These are phyloP conservation scores for Maniola hyperantus DNA, from an alignment of 2,888 invertebrate genomes.

Conservation along the genomic window DNA sequence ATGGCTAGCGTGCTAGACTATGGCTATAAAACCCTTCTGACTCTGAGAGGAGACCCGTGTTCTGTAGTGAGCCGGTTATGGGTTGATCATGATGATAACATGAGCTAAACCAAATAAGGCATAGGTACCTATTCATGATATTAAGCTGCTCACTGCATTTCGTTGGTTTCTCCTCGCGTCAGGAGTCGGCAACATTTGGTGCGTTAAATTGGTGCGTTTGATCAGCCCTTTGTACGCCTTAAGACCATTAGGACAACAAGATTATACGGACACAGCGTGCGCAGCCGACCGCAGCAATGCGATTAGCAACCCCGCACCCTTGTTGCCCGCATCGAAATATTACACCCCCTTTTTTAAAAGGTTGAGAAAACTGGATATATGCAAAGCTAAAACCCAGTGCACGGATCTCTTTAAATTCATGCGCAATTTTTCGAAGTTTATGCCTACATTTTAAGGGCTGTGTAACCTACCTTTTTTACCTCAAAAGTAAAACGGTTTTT, in stretches of 20 bases:
- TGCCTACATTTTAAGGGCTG: no score
- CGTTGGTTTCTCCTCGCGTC: constrained; percentile 1
- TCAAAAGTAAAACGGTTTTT: no score
- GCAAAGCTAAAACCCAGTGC: no score
- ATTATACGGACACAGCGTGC: constrained; percentile 71
- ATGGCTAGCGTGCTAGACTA: no score
- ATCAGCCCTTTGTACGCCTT: constrained; percentile 75
- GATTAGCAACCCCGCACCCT: constrained; percentile 51
- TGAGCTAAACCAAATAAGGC: background rate
- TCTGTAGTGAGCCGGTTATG: no score
- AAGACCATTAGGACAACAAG: constrained; percentile 77
- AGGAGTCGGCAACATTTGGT: constrained; percentile 63
- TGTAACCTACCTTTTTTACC: no score
- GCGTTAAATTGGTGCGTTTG: constrained; percentile 74
- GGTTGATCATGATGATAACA: no score
- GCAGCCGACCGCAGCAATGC: constrained; percentile 67
- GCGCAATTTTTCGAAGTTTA: no score
- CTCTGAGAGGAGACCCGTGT: no score
- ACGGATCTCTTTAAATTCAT: background rate
- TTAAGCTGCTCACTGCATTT: constrained; percentile 1
- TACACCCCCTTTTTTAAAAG: constrained; percentile 27
- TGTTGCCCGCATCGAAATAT: constrained; percentile 48
- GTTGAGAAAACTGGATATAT: constrained; percentile 6
- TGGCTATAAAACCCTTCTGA: no score
- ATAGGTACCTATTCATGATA: background rate